phyloP scores from a whole-genome alignment of 2,797 vertebrate genomes.

The Hippoglossus hippoglossus region DNA sequence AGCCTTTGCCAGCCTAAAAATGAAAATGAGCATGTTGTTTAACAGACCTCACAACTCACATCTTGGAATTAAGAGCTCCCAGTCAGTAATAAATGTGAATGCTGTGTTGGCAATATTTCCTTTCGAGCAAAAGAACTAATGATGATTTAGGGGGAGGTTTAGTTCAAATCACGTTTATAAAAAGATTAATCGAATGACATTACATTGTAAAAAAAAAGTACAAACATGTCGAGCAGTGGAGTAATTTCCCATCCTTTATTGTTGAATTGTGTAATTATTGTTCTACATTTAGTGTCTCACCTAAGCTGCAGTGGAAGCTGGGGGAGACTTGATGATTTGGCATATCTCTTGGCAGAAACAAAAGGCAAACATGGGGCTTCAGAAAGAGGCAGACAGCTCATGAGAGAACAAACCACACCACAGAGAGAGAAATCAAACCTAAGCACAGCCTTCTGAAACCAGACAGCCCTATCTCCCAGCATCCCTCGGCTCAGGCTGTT shows the following conservation, averaged over 20 bases:
- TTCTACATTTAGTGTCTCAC: slow-evolving; percentile 64
- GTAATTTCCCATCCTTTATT: slow-evolving; percentile 60
- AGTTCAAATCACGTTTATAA: slow-evolving; percentile 54
- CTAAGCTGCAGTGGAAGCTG: slow-evolving; percentile 53
- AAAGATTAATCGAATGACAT: slow-evolving; percentile 62
- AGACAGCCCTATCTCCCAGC: slow-evolving; percentile 43
- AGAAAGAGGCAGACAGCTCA: slow-evolving; percentile 62
- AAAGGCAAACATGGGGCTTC: slow-evolving; percentile 71
- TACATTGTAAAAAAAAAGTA: slow-evolving; percentile 40
- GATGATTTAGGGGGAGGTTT: slow-evolving; percentile 62
- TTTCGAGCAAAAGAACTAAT: slow-evolving; percentile 49
- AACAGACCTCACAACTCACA: slow-evolving; percentile 62
- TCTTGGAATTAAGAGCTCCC: slow-evolving; percentile 64
- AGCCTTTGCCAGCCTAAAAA: slow-evolving; percentile 52
- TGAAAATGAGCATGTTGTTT: slow-evolving; percentile 57
- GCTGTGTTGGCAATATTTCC: slow-evolving; percentile 61
- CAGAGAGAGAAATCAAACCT: slow-evolving; percentile 74
- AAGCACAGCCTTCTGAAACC: slow-evolving; percentile 61
- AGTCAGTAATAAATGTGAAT: slow-evolving; percentile 70
- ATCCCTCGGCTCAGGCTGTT: slow-evolving; percentile 40
- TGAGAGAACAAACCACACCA: slow-evolving; percentile 72
- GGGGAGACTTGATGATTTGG: slow-evolving; percentile 59
- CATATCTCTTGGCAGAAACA: slow-evolving; percentile 64
- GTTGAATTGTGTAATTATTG: slow-evolving; percentile 65
- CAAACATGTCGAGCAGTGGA: slow-evolving; percentile 52